Evolutionary conservation across 2,797 vertebrate genomes (phyloP).

Genomic region (Zenarchopterus dispar): DNA sequence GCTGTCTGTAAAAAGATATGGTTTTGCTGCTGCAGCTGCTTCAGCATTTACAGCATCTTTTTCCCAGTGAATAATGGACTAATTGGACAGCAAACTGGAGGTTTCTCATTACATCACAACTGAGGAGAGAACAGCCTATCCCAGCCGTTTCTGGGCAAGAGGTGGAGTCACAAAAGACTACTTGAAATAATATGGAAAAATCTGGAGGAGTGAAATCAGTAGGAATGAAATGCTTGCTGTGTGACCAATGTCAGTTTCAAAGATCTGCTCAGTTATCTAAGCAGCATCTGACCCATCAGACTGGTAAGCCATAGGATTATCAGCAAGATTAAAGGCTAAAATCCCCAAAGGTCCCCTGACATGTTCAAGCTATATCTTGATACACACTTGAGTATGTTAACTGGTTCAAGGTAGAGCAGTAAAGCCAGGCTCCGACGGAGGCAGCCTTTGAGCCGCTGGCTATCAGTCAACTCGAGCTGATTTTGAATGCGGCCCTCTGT

Average conservation of each 20-base stretch:
- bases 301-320: neutral
- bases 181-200: too few species aligned
- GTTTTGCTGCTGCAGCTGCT: conserved; percentile 2
- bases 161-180: too few species aligned
- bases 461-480: conserved; percentile 60
- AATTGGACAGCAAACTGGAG: too few species aligned
- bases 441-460: conserved; percentile 35
- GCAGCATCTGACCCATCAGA: neutral
- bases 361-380: conserved; percentile 23
- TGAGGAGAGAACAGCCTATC: too few species aligned
- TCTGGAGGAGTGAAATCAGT: too few species aligned
- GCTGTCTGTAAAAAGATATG: conserved; percentile 50
- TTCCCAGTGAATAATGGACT: too few species aligned
- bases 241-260: neutral
- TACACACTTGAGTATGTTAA: conserved; percentile 21
- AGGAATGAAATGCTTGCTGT: too few species aligned
- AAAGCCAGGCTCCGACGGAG: conserved; percentile 42
- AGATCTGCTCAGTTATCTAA: neutral
- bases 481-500: conserved; percentile 40
- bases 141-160: too few species aligned
- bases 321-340: conserved; percentile 9
- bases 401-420: conserved; percentile 25
- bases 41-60: too few species aligned
- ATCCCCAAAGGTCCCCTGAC: conserved; percentile 4
- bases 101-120: too few species aligned